phyloP scores from a whole-genome alignment of 2,888 invertebrate genomes.

The Eupeodes latifasciatus region DNA sequence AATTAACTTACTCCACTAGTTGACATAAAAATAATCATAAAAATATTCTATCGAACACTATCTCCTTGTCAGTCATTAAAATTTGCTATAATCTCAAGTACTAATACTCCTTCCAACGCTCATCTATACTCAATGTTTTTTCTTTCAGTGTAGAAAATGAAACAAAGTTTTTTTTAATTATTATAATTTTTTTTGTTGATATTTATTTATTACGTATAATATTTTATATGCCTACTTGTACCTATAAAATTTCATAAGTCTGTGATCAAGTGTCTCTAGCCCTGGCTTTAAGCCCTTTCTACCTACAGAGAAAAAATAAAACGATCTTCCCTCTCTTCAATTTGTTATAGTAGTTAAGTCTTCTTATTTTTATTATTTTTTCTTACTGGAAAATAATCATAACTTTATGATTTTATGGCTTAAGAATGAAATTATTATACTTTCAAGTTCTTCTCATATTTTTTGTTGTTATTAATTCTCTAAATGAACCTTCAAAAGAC shows the following conservation, averaged over 20 bases:
- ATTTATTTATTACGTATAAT: slow-evolving; percentile 43
- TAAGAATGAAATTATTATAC: slow-evolving; percentile 54
- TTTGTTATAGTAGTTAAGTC: slow-evolving; percentile 2
- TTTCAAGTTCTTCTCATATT: slow-evolving; percentile 10
- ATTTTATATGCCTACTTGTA: neutral
- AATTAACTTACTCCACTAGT: too few species aligned
- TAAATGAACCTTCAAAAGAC: slow-evolving; percentile 7
- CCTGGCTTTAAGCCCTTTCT: neutral
- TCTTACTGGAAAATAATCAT: slow-evolving; percentile 57
- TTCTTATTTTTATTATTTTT: slow-evolving; percentile 8
- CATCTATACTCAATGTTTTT: neutral
- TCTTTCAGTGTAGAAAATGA: slow-evolving; percentile 15
- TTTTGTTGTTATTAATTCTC: neutral
- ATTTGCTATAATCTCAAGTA: too few species aligned
- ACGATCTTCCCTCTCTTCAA: neutral
- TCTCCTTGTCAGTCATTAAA: too few species aligned
- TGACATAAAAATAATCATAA: too few species aligned
- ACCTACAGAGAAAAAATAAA: neutral
- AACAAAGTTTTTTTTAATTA: slow-evolving; percentile 8
- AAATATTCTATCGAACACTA: too few species aligned
- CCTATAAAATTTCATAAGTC: neutral
- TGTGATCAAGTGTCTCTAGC: slow-evolving; percentile 4
- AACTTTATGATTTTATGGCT: slow-evolving; percentile 67
- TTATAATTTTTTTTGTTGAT: slow-evolving; percentile 17
- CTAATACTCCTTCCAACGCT: too few species aligned